Percentiles rank a stretch among this genome's conserved stretches.
Evolutionary conservation across 2,888 invertebrate genomes (phyloP).

Genomic region (Amblyteles armatorius): DNA sequence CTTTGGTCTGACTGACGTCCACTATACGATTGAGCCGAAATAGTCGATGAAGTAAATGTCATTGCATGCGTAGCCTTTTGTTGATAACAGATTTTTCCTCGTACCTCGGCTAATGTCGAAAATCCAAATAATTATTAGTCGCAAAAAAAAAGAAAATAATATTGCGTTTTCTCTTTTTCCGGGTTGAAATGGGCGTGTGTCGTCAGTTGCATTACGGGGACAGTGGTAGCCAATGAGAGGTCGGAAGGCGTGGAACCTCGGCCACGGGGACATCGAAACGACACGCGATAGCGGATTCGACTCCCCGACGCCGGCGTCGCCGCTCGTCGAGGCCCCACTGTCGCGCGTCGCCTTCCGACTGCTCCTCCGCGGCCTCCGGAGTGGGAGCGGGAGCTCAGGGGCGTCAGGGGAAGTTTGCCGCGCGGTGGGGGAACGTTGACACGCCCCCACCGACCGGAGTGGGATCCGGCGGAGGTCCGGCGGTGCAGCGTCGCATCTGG

Average conservation of each 20-base stretch:
- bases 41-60: background rate
- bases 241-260: conserved; percentile 70
- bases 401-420: conserved; percentile 76
- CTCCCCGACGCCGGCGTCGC: conserved; percentile 66
- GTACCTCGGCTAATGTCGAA: background rate
- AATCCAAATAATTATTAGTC: conserved; percentile 55
- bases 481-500: conserved; percentile 66
- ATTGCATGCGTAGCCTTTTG: background rate
- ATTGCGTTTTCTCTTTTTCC: conserved; percentile 43
- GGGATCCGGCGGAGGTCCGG: conserved; percentile 62
- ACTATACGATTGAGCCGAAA: background rate
- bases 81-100: background rate
- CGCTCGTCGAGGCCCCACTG: conserved; percentile 72
- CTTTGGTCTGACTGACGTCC: conserved; percentile 1
- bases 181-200: conserved; percentile 70
- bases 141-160: background rate
- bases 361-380: conserved; percentile 57
- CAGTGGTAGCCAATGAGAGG: conserved; percentile 69
- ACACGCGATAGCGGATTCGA: conserved; percentile 59
- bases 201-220: conserved; percentile 67
- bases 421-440: conserved; percentile 73
- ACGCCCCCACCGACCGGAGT: conserved; percentile 74
- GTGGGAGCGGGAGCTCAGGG: conserved; percentile 70
- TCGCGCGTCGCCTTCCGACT: conserved; percentile 70
- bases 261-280: conserved; percentile 64